These are phyloP conservation scores for Anas flavirostris DNA, from an alignment of 2,797 vertebrate species.

Conservation along the genomic window DNA sequence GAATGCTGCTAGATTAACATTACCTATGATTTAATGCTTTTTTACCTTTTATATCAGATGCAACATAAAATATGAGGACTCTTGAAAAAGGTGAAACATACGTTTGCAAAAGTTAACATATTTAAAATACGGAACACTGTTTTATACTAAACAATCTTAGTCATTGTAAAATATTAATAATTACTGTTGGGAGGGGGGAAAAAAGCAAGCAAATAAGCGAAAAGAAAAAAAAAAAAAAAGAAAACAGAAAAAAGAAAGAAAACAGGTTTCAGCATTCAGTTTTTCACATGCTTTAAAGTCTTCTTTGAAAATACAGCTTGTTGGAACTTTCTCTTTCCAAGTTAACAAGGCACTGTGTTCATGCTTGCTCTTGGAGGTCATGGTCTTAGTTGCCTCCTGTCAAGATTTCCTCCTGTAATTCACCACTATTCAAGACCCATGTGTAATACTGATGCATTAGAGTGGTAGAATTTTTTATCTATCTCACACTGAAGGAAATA, in stretches of 20 bases:
- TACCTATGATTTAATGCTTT: background rate
- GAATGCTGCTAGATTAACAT: background rate
- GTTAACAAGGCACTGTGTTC: background rate
- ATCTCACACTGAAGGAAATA: background rate
- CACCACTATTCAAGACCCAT: background rate
- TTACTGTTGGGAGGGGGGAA: background rate
- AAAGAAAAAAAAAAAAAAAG: too few relatives aligned
- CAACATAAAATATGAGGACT: background rate
- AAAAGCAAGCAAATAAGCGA: too few relatives aligned
- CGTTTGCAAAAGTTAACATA: background rate
- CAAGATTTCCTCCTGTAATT: background rate
- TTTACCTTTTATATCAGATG: background rate
- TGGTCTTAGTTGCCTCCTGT: background rate
- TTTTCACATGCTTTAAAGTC: background rate
- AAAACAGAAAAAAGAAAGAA: background rate
- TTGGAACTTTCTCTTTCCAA: background rate
- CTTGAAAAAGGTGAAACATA: background rate
- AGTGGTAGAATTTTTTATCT: background rate
- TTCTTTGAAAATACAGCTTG: background rate
- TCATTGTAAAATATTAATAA: background rate
- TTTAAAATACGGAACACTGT: background rate
- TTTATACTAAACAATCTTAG: background rate
- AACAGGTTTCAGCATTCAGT: background rate
- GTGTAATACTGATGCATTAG: background rate
- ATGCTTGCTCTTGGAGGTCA: background rate